Conservation (phyloP, 2,888 invertebrate species). For the Tipula unca region DNA sequence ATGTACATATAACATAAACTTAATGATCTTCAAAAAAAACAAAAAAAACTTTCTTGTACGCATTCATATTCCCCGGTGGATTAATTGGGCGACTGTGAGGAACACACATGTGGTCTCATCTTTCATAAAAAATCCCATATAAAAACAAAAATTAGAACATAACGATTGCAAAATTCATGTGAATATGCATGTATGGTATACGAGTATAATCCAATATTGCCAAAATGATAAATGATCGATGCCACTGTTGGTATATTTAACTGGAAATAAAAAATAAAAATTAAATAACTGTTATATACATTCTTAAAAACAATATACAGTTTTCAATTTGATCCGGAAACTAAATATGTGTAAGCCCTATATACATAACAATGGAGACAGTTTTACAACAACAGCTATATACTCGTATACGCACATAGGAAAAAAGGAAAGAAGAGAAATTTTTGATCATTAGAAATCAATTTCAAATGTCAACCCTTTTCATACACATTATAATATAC, state of each 20-base stretch:
- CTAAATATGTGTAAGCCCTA: not conserved
- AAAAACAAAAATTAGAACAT: not conserved
- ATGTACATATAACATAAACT: not conserved
- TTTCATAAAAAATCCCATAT: not conserved
- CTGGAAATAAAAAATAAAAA: not conserved
- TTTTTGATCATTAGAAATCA: conserved; percentile 14
- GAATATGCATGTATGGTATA: not conserved
- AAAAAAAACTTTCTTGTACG: not conserved
- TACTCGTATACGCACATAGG: not conserved
- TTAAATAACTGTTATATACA: not conserved
- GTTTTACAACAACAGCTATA: not conserved
- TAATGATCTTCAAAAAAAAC: not conserved
- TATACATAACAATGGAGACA: not conserved
- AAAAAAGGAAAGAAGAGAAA: conserved; percentile 1
- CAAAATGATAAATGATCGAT: not conserved
- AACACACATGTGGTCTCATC: not conserved
- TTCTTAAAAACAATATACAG: not conserved
- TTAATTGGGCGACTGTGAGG: not conserved
- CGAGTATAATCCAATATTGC: not conserved
- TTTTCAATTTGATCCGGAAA: not conserved
- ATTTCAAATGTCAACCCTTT: conserved; percentile 1
- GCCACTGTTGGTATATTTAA: not conserved
- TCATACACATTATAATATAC: not conserved
- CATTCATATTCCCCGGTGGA: not conserved
- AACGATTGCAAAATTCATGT: not conserved